Conservation (phyloP, 53 echinoderm and acorn worm species). For the Actinopyga echinites region DNA sequence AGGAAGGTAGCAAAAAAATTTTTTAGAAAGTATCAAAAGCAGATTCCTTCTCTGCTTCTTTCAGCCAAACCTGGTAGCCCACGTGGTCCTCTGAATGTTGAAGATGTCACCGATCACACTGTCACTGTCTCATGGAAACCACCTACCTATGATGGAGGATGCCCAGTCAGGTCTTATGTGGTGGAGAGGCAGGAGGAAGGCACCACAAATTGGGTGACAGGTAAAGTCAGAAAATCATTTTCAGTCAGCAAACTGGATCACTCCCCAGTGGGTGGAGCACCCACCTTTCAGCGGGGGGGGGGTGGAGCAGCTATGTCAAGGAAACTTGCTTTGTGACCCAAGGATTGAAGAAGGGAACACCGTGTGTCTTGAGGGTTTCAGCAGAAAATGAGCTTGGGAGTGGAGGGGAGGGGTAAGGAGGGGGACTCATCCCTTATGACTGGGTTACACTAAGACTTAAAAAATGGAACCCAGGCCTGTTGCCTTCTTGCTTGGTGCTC, state of each 20-base stretch:
- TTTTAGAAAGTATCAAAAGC: background rate
- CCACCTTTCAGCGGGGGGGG: too few species aligned
- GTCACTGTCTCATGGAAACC: slow-evolving; percentile 91
- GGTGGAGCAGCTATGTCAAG: slow-evolving; percentile 71
- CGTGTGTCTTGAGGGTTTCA: slow-evolving; percentile 75
- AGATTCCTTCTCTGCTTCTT: background rate
- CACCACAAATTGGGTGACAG: slow-evolving; percentile 79
- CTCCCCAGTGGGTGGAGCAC: too few species aligned
- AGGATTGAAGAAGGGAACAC: slow-evolving; percentile 75
- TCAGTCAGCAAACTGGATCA: slow-evolving; percentile 32
- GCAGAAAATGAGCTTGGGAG: slow-evolving; percentile 91
- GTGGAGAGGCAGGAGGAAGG: slow-evolving; percentile 87
- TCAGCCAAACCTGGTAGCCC: slow-evolving; percentile 77
- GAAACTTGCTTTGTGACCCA: slow-evolving; percentile 64
- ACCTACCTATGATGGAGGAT: slow-evolving; percentile 82
- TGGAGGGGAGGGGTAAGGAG: background rate
- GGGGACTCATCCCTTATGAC: too few species aligned
- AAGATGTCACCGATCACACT: slow-evolving; percentile 81
- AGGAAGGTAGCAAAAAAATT: background rate
- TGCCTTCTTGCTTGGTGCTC: too few species aligned
- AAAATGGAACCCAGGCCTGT: too few species aligned
- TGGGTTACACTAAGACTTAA: too few species aligned
- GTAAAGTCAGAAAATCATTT: slow-evolving; percentile 36
- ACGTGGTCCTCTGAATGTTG: slow-evolving; percentile 77
- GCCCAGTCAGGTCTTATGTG: slow-evolving; percentile 80